Conservation (phyloP, 2,113 vertebrate genomes). For the Pundamilia nyererei region DNA sequence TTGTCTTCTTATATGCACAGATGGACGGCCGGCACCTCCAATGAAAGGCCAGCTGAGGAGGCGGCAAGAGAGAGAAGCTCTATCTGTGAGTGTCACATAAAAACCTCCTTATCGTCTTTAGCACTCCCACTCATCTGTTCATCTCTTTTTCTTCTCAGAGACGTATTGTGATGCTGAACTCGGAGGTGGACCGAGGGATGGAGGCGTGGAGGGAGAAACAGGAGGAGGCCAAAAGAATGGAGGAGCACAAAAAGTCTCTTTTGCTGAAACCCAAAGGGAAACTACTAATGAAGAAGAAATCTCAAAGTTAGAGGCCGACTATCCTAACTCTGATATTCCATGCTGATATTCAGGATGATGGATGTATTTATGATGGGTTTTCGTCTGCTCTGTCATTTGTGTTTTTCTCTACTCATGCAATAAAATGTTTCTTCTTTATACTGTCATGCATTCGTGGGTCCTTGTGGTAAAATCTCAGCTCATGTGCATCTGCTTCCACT, state of each 20-base stretch:
- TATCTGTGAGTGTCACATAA: constrained; percentile 72
- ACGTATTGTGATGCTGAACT: constrained; percentile 74
- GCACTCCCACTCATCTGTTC: background rate
- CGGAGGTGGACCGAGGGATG: constrained; percentile 78
- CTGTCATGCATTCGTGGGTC: background rate
- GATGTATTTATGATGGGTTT: background rate
- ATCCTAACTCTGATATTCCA: background rate
- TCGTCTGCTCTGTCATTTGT: background rate
- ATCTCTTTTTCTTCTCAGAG: constrained; percentile 56
- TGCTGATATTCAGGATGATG: background rate
- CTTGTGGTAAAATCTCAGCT: background rate
- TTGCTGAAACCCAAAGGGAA: constrained; percentile 79
- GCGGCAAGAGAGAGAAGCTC: constrained; percentile 66
- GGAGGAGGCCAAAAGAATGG: constrained; percentile 40
- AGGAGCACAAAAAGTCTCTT: constrained; percentile 62
- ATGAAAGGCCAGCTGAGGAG: constrained; percentile 78
- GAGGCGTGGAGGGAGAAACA: constrained; percentile 63
- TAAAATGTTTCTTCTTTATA: constrained; percentile 3
- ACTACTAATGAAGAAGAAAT: constrained; percentile 49
- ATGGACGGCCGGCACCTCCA: constrained; percentile 78
- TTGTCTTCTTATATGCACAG: constrained; percentile 45
- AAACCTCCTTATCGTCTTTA: accelerated
- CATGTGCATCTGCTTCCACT: constrained; percentile 38
- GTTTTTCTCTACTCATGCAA: background rate
- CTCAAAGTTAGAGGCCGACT: background rate